A percentile compares a stretch with the other conserved stretches of the same genome.
phyloP scores from a whole-genome alignment of 2,888 invertebrate species.

The Phytoseiulus persimilis region DNA sequence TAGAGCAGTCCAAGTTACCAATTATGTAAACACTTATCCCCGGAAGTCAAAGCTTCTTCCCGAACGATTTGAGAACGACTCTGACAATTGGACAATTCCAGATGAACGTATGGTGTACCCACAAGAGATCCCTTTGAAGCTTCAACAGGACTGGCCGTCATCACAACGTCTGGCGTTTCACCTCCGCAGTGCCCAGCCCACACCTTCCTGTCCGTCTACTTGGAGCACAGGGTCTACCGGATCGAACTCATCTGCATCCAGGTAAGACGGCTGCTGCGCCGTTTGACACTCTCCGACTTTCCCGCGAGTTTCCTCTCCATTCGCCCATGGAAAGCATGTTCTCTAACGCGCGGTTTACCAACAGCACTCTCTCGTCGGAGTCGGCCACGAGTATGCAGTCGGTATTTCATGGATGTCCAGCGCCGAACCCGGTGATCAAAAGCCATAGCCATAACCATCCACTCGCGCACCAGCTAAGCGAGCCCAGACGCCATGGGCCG shows the following conservation, averaged over 20 bases:
- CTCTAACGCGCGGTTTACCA: too few species aligned
- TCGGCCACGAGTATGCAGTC: conserved; percentile 36
- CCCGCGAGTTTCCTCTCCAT: too few species aligned
- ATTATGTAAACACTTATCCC: too few species aligned
- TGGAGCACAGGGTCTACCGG: conserved; percentile 33
- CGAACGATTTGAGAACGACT: neutral
- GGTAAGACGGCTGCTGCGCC: neutral
- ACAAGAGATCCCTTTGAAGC: conserved; percentile 71
- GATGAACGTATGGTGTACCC: conserved; percentile 76
- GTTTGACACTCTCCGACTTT: neutral
- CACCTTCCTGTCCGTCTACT: conserved; percentile 20
- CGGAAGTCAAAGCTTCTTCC: too few species aligned
- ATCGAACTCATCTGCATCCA: conserved; percentile 35
- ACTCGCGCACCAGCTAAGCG: neutral
- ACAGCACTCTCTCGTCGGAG: conserved; percentile 34
- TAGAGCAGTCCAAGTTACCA: too few species aligned
- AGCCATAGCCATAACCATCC: neutral
- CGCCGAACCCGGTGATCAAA: neutral
- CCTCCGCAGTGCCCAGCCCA: conserved; percentile 57
- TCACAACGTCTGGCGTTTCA: conserved; percentile 67
- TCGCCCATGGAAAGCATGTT: too few species aligned
- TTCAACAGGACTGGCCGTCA: conserved; percentile 63
- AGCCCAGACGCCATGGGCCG: conserved; percentile 19
- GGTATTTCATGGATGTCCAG: neutral
- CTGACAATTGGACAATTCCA: conserved; percentile 41